Conservation (phyloP, 1,140 invertebrate genomes). For the Eciton burchellii region DNA sequence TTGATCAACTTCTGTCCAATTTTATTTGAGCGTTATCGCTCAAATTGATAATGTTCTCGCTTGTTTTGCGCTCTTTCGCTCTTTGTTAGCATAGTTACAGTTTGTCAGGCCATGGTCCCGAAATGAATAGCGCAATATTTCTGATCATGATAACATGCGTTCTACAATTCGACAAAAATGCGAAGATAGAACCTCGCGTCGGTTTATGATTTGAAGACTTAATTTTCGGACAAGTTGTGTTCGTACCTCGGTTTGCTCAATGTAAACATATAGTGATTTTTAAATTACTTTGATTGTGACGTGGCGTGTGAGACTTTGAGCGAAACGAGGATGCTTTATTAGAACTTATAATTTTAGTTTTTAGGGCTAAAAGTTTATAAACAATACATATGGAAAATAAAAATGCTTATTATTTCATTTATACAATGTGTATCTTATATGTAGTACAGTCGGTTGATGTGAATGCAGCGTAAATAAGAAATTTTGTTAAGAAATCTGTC, state of each 20-base stretch:
- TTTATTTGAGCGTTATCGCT: background rate
- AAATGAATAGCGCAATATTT: conserved; percentile 64
- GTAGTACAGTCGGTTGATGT: conserved; percentile 56
- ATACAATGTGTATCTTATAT: conserved; percentile 73
- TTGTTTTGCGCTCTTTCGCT: conserved; percentile 1
- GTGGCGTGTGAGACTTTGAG: conserved; percentile 54
- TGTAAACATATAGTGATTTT: conserved; percentile 40
- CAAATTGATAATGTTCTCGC: background rate
- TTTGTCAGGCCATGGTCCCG: background rate
- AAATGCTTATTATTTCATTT: conserved; percentile 77
- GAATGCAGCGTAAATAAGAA: conserved; percentile 52
- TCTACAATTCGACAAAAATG: conserved; percentile 36
- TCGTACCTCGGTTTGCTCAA: conserved; percentile 53
- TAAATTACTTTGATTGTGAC: conserved; percentile 19
- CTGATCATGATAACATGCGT: conserved; percentile 21
- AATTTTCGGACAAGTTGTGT: conserved; percentile 55
- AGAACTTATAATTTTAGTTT: conserved; percentile 72
- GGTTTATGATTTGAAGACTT: conserved; percentile 65
- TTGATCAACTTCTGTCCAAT: background rate
- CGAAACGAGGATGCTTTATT: conserved; percentile 66
- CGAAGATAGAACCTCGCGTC: conserved; percentile 32
- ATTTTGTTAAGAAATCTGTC: conserved; percentile 70
- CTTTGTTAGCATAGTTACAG: background rate
- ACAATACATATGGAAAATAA: conserved; percentile 72
- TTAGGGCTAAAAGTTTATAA: conserved; percentile 57